Percentiles rank a stretch among this genome's conserved stretches.
These are phyloP conservation scores for Empidonax traillii DNA, from an alignment of 2,113 vertebrate species.

Conservation along the genomic window DNA sequence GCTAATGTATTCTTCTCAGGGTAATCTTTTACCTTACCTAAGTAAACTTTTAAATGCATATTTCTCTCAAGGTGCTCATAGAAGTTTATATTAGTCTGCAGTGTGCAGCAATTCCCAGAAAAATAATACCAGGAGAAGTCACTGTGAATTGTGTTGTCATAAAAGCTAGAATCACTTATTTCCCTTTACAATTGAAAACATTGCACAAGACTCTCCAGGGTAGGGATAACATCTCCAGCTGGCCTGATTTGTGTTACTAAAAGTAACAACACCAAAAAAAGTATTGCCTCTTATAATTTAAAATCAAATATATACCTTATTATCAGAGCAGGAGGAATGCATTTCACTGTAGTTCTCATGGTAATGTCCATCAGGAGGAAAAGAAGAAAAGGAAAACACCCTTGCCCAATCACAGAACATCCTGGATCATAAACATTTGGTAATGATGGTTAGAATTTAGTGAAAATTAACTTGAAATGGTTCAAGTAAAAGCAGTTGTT, in stretches of 20 bases:
- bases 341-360: not conserved
- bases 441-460: not conserved
- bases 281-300: not conserved
- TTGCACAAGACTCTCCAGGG: not conserved
- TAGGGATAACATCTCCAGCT: constrained; percentile 21
- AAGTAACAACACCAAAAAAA: not conserved
- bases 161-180: constrained; percentile 42
- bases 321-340: not conserved
- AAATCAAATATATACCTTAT: not conserved
- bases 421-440: not conserved
- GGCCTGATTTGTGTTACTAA: constrained; percentile 4
- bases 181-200: constrained; percentile 36
- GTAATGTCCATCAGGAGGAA: not conserved
- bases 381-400: not conserved
- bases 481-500: not conserved
- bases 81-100: constrained; percentile 19
- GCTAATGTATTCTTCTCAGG: not conserved
- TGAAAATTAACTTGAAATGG: not conserved
- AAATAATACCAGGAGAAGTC: constrained; percentile 39
- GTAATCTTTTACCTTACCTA: constrained; percentile 17
- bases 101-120: constrained; percentile 31
- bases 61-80: constrained; percentile 55
- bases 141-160: constrained; percentile 38
- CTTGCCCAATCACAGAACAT: not conserved
- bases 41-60: constrained; percentile 40